Evolutionary conservation across 2,888 invertebrate species (phyloP), one percentile per base, ranked within the genome.

Genomic region (Archaeoteleia sp.): DNA sequence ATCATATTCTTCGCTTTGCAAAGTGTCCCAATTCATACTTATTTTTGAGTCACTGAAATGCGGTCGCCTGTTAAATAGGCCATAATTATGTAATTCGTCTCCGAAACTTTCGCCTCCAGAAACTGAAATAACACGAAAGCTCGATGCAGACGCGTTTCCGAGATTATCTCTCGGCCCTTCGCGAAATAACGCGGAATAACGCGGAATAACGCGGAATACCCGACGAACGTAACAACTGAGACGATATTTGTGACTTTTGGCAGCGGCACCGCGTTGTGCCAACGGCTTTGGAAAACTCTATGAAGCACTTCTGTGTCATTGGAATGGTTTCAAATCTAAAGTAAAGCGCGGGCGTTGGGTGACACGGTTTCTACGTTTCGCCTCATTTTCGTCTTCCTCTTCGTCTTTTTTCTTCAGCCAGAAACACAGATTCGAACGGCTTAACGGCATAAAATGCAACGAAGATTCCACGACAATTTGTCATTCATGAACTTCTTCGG

Each of bases 231-330:
- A 48, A 58, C 55, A 46, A 39, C 45, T 34, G 48, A 30, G 14
- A 53, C 65, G 68, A 67, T 71, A 71, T 71, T 67, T 71, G 67
- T 65, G 65, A 71, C 65, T 65, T 67, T 63, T 71, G 67, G 67
- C 71, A 67, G 48, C 43, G 27, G 30, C 25, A 15, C 27, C 29
- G 9, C 15, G 2, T 17, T 4, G 34, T 17, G 46, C 39, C 48
- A 20, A 46, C 65, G 57, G 54, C 61, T 71, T 67, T 63, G 67
- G 71, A 58, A 68, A 58, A 57, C 57, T 61, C 65, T 60, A 53
- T 62, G 54, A 45, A 45, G 42, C 61, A 30, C 58, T 68, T 71
- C 58, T 68, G 60, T 68, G 71, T 69, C 71, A 71, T 67, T 69
- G 63, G 71, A 69, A 63, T 63, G 49, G 67, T 67, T 69, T 67